Evolutionary conservation across 2,888 invertebrate genomes (phyloP), one percentile per base, ranked within the genome.

Genomic region (Cheilosia grossa): DNA sequence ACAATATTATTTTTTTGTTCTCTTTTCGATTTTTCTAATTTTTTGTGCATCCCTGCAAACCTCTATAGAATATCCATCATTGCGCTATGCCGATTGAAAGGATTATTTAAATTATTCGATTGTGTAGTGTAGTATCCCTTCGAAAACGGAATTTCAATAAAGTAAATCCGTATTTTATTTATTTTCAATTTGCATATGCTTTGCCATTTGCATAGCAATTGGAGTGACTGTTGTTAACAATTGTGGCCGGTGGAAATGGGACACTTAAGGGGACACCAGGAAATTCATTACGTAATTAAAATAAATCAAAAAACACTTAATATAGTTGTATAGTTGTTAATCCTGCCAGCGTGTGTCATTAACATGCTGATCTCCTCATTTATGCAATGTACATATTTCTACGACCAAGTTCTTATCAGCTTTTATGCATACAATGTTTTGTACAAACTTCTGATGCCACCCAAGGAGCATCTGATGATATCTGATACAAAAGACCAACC

Each of bases 131-230:
- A 6, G 17, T 15, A 37, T 56, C 24, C 30, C 40, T 42, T 59
- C 37, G 47, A 47, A 59, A 72, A 72, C 40, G 61, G 58, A 53
- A 27, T 51, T 51, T 59, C 59, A 61, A 72, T 53, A 51, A 61
- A 72, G 72, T 72, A 53, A 72, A 72, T 72, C 72, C 30, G 72
- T 61, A 51, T 72, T 59, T 59, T 42, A 72, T 72, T 51, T 27
- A 51, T 51, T 51, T 69, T 72, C 70, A 53, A 66, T 66, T 66
- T 51, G 64, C 47, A 72, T 72, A 59, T 51, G 61, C 51, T 66
- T 53, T 51, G 64, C 37, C 37, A 72, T 72, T 72, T 61, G 72
- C 72, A 42, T 61, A 53, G 61, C 61, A 72, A 61, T 61, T 61
- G 61, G 51, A 61, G 21, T 42, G 72, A 72, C 61, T 51, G 21